Base-by-base conservation (phyloP, 2,113 vertebrate species). In the Astatoreochromis straeleni region DNA sequence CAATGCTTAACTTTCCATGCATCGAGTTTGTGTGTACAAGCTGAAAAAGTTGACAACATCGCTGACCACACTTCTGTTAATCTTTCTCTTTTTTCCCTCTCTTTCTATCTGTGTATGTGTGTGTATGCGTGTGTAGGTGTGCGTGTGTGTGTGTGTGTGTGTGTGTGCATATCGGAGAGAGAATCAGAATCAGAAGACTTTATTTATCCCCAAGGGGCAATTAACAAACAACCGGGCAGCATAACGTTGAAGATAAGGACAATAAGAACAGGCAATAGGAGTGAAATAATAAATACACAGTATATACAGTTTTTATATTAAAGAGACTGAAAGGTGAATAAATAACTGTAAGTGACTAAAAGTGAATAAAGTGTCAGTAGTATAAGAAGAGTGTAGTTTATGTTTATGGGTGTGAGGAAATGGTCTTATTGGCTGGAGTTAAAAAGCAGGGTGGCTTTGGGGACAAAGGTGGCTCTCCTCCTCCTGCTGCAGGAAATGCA, bases 61-160 rank as follows among this genome's bases (percentile, higher is more conserved):
- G 3, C 24, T 75, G 70, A 75, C 70, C 70, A 75, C 70, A 47
- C 24, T 29, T 47, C 70, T 75, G 24, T 75, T 75, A 45, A 73
- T 17, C 70, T 7, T 0, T 47, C 14, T 47, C 14, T 47, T 75
- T 24, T 68, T 2, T 2, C 13, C 14, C 8, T 75, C 24, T 75
- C 21, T 47, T 45, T 45, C 40, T 75, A 26, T 17, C 68, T 75
- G 21, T 29, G 13, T 29, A 4, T 17, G 40, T 3, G 21, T 1
- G 65, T 70, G 65, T 42, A 3, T 8, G 19, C 5, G 6, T 65
- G 60, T 12, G 31, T 6, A 1, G 17, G 24, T 3, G 24, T 58
- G 51, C 0, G 14, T 19, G 5, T 6, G 57, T 58, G 13, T 29
- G 24, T 4, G 4, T 8, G 63, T 21, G 60, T 24, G 19, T 24